phyloP scores from a whole-genome alignment of 1,140 invertebrate genomes.

The Episyrphus balteatus region DNA sequence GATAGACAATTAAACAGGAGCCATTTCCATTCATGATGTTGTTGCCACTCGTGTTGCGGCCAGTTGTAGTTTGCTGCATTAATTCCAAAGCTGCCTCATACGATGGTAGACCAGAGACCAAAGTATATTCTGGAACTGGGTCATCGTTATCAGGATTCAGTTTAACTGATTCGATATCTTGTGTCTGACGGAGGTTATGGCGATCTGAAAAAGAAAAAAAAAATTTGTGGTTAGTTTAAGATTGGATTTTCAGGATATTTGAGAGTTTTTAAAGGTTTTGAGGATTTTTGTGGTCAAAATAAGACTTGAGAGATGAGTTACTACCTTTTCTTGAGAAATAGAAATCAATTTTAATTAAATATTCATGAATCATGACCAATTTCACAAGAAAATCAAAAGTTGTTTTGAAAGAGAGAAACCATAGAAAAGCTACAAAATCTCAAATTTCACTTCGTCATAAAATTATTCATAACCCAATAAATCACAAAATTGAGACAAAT shows the following conservation, averaged over 20 bases:
- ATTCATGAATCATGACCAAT: too few relatives aligned
- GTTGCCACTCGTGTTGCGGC: neutral
- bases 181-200: constrained; percentile 17
- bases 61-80: constrained; percentile 29
- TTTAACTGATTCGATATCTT: constrained; percentile 28
- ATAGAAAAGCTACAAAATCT: too few relatives aligned
- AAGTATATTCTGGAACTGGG: constrained; percentile 48
- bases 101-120: constrained; percentile 48
- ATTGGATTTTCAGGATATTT: neutral
- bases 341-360: too few relatives aligned
- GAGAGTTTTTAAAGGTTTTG: neutral
- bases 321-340: too few relatives aligned
- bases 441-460: too few relatives aligned
- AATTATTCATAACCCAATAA: too few relatives aligned
- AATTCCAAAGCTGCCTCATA: constrained; percentile 50
- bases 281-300: neutral
- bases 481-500: too few relatives aligned
- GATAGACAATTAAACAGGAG: constrained; percentile 31
- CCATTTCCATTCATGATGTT: too few relatives aligned
- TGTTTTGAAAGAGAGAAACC: too few relatives aligned
- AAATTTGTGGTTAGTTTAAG: neutral
- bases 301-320: too few relatives aligned
- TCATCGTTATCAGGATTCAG: constrained; percentile 35
- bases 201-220: constrained; percentile 18
- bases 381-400: too few relatives aligned